phyloP scores from a whole-genome alignment of 2,888 invertebrate species.

The Archaeoteleia sp. region DNA sequence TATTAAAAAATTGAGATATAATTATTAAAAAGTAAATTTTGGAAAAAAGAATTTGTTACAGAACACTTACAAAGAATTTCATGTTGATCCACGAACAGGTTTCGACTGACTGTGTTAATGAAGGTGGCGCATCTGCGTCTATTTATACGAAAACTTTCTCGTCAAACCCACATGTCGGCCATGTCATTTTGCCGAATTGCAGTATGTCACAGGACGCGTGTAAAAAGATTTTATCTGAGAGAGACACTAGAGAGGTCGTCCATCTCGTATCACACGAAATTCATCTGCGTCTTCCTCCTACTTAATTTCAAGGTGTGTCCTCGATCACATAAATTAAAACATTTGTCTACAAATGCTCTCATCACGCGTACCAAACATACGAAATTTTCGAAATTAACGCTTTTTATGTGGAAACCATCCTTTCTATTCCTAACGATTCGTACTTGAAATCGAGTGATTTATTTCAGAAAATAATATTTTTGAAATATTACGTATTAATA shows the following conservation, averaged over 20 bases:
- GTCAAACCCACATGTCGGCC: conserved; percentile 30
- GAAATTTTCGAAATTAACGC: conserved; percentile 22
- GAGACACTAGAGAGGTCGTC: conserved; percentile 4
- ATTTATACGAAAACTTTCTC: conserved; percentile 64
- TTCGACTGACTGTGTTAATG: conserved; percentile 59
- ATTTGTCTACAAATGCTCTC: conserved; percentile 24
- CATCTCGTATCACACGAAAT: not conserved
- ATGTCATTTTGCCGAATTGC: conserved; percentile 47
- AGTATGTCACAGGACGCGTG: conserved; percentile 20
- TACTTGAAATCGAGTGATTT: conserved; percentile 13
- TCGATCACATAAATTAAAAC: conserved; percentile 35
- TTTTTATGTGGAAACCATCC: conserved; percentile 4
- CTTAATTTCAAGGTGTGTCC: conserved; percentile 38
- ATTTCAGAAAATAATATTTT: too few relatives aligned
- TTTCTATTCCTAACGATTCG: conserved; percentile 6
- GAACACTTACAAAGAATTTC: conserved; percentile 58
- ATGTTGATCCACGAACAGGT: conserved; percentile 58
- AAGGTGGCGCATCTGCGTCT: conserved; percentile 53
- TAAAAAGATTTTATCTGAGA: conserved; percentile 15
- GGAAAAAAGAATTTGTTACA: conserved; percentile 4
- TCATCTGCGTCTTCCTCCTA: conserved; percentile 22
- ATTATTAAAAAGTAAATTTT: not conserved
- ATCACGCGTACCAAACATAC: not conserved
- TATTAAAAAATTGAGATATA: too few relatives aligned
- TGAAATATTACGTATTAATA: too few relatives aligned